Evolutionary conservation across 1,140 invertebrate genomes (phyloP).

Genomic region (Limonius californicus): DNA sequence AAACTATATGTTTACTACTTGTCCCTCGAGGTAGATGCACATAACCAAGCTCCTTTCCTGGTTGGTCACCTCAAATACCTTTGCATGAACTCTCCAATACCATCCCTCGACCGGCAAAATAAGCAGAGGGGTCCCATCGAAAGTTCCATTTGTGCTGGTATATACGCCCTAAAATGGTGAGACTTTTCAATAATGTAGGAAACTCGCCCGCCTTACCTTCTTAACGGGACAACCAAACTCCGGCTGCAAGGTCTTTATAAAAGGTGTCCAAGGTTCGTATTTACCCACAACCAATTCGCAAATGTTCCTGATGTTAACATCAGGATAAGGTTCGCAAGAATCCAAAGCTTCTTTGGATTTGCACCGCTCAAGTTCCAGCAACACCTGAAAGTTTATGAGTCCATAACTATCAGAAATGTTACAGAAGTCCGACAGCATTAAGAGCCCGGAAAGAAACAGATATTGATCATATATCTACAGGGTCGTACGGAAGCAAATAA

Average conservation of each 20-base stretch:
- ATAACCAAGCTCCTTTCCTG: not conserved
- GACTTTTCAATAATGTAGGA: not conserved
- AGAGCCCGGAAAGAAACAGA: too few relatives aligned
- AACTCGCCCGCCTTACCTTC: constrained; percentile 10
- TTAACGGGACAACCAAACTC: constrained; percentile 15
- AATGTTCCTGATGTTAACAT: constrained; percentile 10
- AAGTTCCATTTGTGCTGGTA: constrained; percentile 18
- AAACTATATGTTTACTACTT: constrained; percentile 14
- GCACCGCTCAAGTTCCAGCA: constrained; percentile 9
- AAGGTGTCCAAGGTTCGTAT: constrained; percentile 15
- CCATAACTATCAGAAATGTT: too few relatives aligned
- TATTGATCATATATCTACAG: too few relatives aligned
- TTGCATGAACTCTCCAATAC: constrained; percentile 23
- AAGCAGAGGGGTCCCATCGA: constrained; percentile 18
- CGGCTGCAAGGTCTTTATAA: constrained; percentile 9
- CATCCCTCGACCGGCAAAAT: constrained; percentile 16
- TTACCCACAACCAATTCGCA: constrained; percentile 6
- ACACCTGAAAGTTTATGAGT: too few relatives aligned
- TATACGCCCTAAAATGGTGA: constrained; percentile 17
- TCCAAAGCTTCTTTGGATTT: constrained; percentile 18
- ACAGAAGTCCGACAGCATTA: too few relatives aligned
- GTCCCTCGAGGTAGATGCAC: constrained; percentile 18
- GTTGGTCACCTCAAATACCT: not conserved
- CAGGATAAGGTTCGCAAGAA: constrained; percentile 21
- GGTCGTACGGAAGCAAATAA: too few relatives aligned